Evolutionary conservation across 2,888 invertebrate genomes (phyloP).

Genomic region (Dione vanillae): DNA sequence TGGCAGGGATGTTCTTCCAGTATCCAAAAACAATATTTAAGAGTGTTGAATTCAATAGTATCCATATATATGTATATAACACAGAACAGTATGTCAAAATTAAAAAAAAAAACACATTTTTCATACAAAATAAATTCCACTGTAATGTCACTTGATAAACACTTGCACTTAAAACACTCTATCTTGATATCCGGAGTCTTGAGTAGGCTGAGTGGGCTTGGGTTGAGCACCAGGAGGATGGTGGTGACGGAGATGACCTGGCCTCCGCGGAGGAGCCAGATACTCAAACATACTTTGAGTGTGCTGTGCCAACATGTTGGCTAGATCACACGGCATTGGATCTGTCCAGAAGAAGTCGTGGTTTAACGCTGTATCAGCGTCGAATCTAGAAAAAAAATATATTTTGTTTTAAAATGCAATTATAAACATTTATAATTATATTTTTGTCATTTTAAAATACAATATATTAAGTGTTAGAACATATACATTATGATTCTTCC

Average conservation of each 20-base stretch:
- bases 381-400: conserved; percentile 71
- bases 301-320: conserved; percentile 95
- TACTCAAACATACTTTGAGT: conserved; percentile 98
- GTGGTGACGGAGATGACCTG: conserved; percentile 88
- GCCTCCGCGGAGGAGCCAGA: conserved; percentile 88
- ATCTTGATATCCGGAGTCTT: conserved; percentile 94
- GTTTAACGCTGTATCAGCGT: conserved; percentile 96
- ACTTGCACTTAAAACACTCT: conserved; percentile 88
- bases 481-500: too few species aligned
- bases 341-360: conserved; percentile 99
- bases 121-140: not conserved
- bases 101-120: not conserved
- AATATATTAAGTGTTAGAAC: too few species aligned
- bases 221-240: conserved; percentile 79
- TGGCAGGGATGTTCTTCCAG: too few species aligned
- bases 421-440: too few species aligned
- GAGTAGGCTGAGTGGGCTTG: conserved; percentile 81
- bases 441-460: too few species aligned
- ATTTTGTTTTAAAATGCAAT: not conserved
- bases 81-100: too few species aligned
- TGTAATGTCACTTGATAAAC: not conserved
- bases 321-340: conserved; percentile 96
- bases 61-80: too few species aligned
- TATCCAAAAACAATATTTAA: too few species aligned
- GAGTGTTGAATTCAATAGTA: too few species aligned